Percentiles rank a stretch among this genome's conserved stretches.
Conservation (phyloP, 2,888 invertebrate genomes). For the Ochropleura leucogaster region DNA sequence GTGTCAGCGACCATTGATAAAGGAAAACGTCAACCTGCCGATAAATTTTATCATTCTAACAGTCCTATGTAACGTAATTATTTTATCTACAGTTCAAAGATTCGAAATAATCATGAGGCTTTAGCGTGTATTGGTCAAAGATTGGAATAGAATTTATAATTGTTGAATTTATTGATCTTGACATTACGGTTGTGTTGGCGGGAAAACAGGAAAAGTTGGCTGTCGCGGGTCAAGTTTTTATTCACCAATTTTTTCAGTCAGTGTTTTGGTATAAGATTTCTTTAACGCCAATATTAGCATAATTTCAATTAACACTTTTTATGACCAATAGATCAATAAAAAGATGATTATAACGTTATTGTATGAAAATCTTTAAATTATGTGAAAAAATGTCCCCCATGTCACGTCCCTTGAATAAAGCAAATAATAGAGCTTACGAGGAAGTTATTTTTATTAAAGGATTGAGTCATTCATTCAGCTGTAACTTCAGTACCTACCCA, state of each 20-base stretch:
- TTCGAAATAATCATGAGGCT: slow-evolving; percentile 15
- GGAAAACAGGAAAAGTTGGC: slow-evolving; percentile 5
- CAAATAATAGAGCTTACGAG: not conserved
- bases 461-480: not conserved
- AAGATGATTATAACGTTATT: not conserved
- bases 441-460: not conserved
- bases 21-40: not conserved
- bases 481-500: not conserved
- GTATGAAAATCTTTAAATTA: not conserved
- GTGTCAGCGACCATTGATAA: not conserved
- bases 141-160: not conserved
- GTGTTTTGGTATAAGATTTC: too few species aligned
- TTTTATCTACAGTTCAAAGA: slow-evolving; percentile 36
- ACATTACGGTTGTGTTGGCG: not conserved
- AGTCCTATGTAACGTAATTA: slow-evolving; percentile 14
- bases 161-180: slow-evolving; percentile 18
- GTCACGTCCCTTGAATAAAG: not conserved
- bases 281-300: not conserved
- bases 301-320: not conserved
- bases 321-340: not conserved
- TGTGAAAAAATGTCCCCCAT: not conserved
- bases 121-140: slow-evolving; percentile 26
- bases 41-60: slow-evolving; percentile 12
- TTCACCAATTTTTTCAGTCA: not conserved
- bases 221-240: not conserved